Evolutionary conservation across 2,113 vertebrate species (phyloP).

Genomic region (Todiramphus chloris): DNA sequence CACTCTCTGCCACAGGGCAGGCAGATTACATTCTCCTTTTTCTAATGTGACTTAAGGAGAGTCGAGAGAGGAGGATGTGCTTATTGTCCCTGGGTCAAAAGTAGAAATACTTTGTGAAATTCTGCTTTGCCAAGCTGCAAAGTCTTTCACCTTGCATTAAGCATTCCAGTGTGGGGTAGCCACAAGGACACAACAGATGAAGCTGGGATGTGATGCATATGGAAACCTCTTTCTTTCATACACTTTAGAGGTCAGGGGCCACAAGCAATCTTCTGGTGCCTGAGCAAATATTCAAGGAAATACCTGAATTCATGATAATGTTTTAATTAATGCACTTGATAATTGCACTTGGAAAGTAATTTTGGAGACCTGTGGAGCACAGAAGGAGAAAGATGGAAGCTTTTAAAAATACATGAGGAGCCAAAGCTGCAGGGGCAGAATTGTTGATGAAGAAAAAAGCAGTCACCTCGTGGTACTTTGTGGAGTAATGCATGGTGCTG

Average conservation of each 20-base stretch:
- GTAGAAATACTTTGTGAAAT: background rate
- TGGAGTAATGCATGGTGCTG: background rate
- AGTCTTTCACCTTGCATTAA: too few species aligned
- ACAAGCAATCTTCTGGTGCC: background rate
- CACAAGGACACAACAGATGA: background rate
- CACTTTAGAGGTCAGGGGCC: background rate
- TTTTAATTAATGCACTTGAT: background rate
- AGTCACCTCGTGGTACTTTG: background rate
- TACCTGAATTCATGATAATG: background rate
- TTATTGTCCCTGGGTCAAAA: background rate
- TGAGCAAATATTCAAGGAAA: background rate
- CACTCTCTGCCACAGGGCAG: background rate
- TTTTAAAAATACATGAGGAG: constrained; percentile 23
- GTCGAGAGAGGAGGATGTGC: background rate
- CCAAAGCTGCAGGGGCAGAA: background rate
- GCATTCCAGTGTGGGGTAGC: background rate
- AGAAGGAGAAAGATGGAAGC: background rate
- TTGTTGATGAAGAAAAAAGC: background rate
- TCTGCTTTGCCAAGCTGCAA: background rate
- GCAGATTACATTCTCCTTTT: background rate
- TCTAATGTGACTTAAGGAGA: background rate
- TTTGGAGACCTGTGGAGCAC: background rate
- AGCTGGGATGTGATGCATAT: background rate
- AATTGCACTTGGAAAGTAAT: background rate
- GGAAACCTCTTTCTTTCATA: background rate